Conservation (phyloP, 2,797 vertebrate species). For the Ceryle rudis region DNA sequence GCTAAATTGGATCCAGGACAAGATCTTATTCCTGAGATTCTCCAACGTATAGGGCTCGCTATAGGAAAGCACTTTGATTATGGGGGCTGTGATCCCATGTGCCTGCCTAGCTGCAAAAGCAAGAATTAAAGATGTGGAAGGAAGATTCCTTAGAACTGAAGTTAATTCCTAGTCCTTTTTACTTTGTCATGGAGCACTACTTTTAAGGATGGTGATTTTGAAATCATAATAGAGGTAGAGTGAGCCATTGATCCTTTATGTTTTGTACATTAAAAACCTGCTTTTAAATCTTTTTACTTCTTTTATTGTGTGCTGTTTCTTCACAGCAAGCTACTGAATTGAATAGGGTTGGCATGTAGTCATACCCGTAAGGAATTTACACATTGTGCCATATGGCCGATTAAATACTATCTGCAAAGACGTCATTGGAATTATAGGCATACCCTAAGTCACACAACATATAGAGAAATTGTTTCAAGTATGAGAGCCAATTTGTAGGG, state of each 20-base stretch:
- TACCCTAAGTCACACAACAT: background rate
- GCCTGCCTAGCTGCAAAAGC: background rate
- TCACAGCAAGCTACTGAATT: background rate
- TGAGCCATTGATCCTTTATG: background rate
- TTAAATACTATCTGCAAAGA: background rate
- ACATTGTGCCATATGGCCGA: background rate
- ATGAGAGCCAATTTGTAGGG: background rate
- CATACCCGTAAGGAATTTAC: background rate
- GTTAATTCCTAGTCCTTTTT: background rate
- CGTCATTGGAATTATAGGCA: background rate
- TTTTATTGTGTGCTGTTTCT: background rate
- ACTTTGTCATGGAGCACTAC: background rate
- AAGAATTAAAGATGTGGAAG: background rate
- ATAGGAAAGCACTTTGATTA: background rate
- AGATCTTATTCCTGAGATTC: background rate
- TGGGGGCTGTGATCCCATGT: accelerated
- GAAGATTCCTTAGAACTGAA: background rate
- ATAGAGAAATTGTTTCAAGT: background rate
- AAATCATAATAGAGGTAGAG: background rate
- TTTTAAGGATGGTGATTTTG: background rate
- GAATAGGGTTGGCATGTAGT: background rate
- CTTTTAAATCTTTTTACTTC: background rate
- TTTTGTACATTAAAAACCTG: background rate
- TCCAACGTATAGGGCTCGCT: accelerated
- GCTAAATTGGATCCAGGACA: background rate